phyloP scores from a whole-genome alignment of 2,888 invertebrate genomes.

The Chrysopilus asiliformis region DNA sequence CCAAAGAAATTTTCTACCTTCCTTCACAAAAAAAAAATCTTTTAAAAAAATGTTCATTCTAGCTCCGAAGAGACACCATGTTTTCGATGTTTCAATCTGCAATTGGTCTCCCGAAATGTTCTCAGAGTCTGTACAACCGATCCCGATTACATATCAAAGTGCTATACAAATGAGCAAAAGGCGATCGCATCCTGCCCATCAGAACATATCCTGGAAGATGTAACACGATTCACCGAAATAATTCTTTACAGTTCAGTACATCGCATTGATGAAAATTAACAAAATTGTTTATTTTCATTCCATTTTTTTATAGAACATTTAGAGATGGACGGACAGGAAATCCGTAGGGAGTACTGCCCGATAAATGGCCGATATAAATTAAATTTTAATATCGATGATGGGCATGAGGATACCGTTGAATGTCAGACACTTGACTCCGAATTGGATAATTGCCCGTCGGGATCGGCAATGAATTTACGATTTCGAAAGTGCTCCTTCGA shows the following conservation, averaged over 20 bases:
- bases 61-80: constrained; percentile 44
- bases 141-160: constrained; percentile 40
- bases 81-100: constrained; percentile 46
- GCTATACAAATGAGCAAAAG: constrained; percentile 45
- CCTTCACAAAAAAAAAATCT: no score
- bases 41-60: constrained; percentile 15
- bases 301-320: constrained; percentile 36
- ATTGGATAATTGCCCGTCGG: constrained; percentile 47
- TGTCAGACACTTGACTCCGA: constrained; percentile 43
- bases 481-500: constrained; percentile 44
- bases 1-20: constrained; percentile 6
- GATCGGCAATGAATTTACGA: constrained; percentile 42
- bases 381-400: constrained; percentile 41
- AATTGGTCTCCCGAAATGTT: constrained; percentile 45
- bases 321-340: constrained; percentile 38
- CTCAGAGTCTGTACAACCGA: constrained; percentile 46
- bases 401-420: constrained; percentile 36
- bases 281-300: constrained; percentile 4
- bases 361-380: constrained; percentile 47
- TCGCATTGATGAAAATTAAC: no score
- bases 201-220: constrained; percentile 28
- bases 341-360: constrained; percentile 47
- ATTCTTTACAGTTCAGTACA: constrained; percentile 51
- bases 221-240: constrained; percentile 31
- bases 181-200: constrained; percentile 45